Conservation (phyloP, 2,113 vertebrate species). For the Myotis yumanensis region DNA sequence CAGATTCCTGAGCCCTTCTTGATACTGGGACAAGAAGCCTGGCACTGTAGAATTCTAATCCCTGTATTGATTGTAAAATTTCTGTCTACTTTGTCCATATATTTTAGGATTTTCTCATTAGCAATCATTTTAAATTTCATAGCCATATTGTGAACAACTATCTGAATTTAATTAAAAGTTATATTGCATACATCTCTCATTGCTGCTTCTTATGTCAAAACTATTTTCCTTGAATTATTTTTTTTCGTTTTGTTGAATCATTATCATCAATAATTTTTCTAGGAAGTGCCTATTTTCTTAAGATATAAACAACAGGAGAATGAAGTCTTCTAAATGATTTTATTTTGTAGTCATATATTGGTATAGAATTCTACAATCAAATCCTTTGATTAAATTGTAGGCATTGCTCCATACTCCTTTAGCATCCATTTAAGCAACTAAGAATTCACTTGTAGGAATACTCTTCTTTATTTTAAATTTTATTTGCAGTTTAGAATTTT, state of each 20-base stretch:
- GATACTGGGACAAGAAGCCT: too few species aligned
- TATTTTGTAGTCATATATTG: neutral
- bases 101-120: neutral
- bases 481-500: neutral
- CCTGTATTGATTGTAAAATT: neutral
- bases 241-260: neutral
- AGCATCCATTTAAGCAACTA: neutral
- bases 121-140: neutral
- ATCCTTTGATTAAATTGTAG: neutral
- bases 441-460: neutral
- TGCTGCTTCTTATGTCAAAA: neutral
- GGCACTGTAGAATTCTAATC: neutral
- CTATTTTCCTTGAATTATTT: neutral
- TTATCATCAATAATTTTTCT: neutral
- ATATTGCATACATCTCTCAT: neutral
- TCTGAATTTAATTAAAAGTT: conserved; percentile 26
- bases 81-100: neutral
- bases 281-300: neutral
- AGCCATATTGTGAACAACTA: neutral
- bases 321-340: neutral
- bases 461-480: neutral
- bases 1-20: too few species aligned
- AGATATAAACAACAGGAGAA: too few species aligned
- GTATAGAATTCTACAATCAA: neutral
- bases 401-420: neutral